Evolutionary conservation across 2,888 invertebrate species (phyloP), one percentile per base, ranked within the genome.

Genomic region (Zele albiditarsus): DNA sequence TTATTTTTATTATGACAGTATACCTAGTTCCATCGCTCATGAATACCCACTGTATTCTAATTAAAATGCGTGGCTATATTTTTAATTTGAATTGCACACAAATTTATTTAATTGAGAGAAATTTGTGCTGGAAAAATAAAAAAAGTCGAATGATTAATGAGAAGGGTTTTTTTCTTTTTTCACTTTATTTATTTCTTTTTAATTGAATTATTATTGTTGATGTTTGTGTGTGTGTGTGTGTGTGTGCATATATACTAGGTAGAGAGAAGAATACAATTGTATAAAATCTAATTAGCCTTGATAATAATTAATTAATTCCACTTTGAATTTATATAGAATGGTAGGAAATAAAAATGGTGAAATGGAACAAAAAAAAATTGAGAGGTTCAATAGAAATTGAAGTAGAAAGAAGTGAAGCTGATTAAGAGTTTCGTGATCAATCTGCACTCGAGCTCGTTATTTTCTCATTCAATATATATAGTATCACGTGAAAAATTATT

Each of bases 361-460:
- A 67, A 25, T 20, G 31, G 27, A 25, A 49, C 38, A n/a, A 57
- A 38, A 57, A 20, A 63, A 33, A 46, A 65, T 25, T 28, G 62
- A 69, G 38, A 46, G 49, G 57, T 63, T 66, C 65, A 72, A 57
- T 71, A 46, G 53, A 70, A 70, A 73, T 77, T 58, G 57, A 77
- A 65, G 23, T 57, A 53, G 20, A 28, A 60, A 49, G 53, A 42
- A 68, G 67, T 70, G 53, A 65, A 60, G 60, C 66, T 79, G 75
- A 79, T 79, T 77, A 76, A 76, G 72, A 75, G 77, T 76, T 79
- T 76, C 60, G 70, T 73, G 75, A 77, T 73, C 63, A 71, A 62
- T 23, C 46, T 66, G 25, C 53, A 33, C 69, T 65, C 23, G 53
- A 67, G 31, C 42, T 46, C 28, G n/a, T 49, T 67, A 23, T 65